Conservation (phyloP, 2,888 invertebrate genomes). For the Minunthozetes semirufus region DNA sequence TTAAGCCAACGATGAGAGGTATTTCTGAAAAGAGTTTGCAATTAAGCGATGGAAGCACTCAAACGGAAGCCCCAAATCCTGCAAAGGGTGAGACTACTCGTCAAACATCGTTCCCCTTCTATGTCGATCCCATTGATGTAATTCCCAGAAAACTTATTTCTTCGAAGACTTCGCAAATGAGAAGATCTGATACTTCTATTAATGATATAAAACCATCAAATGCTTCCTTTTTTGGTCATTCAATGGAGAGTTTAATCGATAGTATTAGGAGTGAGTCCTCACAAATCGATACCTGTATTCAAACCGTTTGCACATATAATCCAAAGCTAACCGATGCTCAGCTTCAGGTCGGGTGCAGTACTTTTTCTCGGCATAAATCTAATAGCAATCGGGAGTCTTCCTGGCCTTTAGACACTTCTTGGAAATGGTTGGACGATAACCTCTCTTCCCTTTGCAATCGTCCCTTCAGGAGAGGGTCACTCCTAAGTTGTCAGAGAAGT, state of each 20-base stretch:
- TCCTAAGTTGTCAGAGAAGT: not conserved
- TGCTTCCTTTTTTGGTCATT: not conserved
- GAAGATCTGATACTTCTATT: conserved; percentile 10
- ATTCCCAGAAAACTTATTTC: not conserved
- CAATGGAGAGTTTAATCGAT: conserved; percentile 24
- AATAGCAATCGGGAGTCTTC: conserved; percentile 2
- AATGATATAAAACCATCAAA: not conserved
- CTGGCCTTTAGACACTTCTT: conserved; percentile 12
- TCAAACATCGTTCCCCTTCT: conserved; percentile 65
- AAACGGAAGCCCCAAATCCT: not conserved
- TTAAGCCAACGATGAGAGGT: not conserved
- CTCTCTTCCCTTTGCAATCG: not conserved
- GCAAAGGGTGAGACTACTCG: not conserved
- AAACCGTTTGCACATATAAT: not conserved
- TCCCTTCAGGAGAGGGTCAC: not conserved
- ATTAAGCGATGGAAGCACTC: not conserved
- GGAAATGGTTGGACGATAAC: conserved; percentile 25
- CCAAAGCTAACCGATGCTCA: not conserved
- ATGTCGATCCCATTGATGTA: conserved; percentile 81
- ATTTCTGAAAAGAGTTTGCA: not conserved
- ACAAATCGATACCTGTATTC: conserved; percentile 7
- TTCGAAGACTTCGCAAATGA: not conserved
- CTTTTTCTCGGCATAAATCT: not conserved
- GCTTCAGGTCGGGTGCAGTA: conserved; percentile 20
- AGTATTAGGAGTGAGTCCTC: not conserved